A percentile compares a stretch with the other conserved stretches of the same genome.
Evolutionary conservation across 2,888 invertebrate species (phyloP).

Genomic region (Nesidiocoris tenuis): DNA sequence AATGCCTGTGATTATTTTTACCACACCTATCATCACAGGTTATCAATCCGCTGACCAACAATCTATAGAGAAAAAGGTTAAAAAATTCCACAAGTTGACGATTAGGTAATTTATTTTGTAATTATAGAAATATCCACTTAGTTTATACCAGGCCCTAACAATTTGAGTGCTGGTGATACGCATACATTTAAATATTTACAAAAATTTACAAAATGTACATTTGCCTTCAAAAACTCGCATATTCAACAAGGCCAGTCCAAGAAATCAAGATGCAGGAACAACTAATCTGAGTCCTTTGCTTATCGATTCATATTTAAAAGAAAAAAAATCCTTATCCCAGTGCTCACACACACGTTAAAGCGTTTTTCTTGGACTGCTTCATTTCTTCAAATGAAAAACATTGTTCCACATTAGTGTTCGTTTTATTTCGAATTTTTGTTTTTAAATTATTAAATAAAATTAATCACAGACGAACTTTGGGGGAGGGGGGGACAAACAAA

Average conservation of each 20-base stretch:
- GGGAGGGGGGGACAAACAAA: slow-evolving; percentile 11
- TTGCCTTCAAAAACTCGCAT: slow-evolving; percentile 20
- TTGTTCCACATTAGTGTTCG: slow-evolving; percentile 37
- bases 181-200: slow-evolving; percentile 37
- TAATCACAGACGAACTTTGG: slow-evolving; percentile 44
- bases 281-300: not conserved
- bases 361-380: slow-evolving; percentile 23
- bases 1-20: no score
- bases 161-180: slow-evolving; percentile 30
- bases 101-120: slow-evolving; percentile 35
- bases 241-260: slow-evolving; percentile 35
- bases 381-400: slow-evolving; percentile 23
- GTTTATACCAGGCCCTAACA: slow-evolving; percentile 34
- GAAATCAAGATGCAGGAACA: slow-evolving; percentile 20
- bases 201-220: slow-evolving; percentile 37
- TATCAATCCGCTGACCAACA: no score
- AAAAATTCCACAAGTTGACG: slow-evolving; percentile 18
- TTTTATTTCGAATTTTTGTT: slow-evolving; percentile 5
- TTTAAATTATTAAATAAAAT: slow-evolving; percentile 40
- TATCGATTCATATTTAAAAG: not conserved
- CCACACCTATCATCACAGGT: no score
- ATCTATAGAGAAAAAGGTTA: no score
- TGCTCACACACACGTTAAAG: not conserved
- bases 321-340: not conserved
- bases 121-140: slow-evolving; percentile 38